These are phyloP conservation scores for Isotomurus palustris DNA, from an alignment of 2,888 invertebrate species.

Conservation along the genomic window DNA sequence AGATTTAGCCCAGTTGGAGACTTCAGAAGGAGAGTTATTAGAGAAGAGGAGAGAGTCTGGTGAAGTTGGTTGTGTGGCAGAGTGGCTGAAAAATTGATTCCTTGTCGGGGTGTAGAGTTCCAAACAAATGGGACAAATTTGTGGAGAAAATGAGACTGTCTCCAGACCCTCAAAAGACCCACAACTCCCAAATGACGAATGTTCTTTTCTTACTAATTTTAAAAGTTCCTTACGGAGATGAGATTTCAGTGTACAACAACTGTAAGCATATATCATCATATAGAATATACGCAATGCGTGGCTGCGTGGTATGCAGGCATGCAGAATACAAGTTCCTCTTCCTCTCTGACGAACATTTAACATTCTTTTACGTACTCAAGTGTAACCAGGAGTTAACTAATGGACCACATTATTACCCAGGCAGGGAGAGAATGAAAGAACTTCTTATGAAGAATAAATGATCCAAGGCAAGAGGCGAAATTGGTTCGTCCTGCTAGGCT, in stretches of 20 bases:
- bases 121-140: conserved; percentile 32
- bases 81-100: conserved; percentile 1
- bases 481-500: conserved; percentile 1
- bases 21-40: not conserved
- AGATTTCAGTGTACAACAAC: no score
- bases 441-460: conserved; percentile 6
- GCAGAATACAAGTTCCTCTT: no score
- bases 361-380: not conserved
- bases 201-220: not conserved
- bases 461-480: conserved; percentile 1
- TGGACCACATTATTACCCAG: conserved; percentile 7
- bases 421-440: not conserved
- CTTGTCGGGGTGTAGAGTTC: conserved; percentile 10
- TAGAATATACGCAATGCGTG: not conserved
- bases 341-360: not conserved
- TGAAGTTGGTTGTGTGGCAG: not conserved
- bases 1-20: not conserved
- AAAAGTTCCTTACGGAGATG: no score
- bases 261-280: not conserved
- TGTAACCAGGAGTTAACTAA: conserved; percentile 1
- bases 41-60: not conserved
- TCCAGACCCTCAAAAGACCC: not conserved
- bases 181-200: not conserved
- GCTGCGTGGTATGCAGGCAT: no score
- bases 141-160: conserved; percentile 25